Base-by-base conservation (phyloP, 2,888 invertebrate species). In the Uropetala carovei region DNA sequence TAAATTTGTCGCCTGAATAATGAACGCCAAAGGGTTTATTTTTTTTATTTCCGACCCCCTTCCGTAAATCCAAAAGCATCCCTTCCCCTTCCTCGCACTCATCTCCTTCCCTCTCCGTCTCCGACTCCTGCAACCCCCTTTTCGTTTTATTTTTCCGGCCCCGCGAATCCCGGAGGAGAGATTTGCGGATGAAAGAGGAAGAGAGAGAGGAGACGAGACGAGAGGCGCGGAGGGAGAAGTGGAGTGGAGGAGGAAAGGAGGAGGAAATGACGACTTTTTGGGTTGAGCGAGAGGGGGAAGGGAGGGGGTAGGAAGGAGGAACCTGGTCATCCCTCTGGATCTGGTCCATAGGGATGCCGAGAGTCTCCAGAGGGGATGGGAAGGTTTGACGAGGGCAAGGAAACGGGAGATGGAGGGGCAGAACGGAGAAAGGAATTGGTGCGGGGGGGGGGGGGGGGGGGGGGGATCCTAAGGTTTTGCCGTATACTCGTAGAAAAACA, bases 1-100 rank as follows among this genome's bases (percentile, higher is more conserved):
- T 89, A 89, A 89, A 89, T 89, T 89, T 89, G 89, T 89, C 89
- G 89, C 89, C 89, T 89, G 89, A 89, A 89, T 89, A 89, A 89
- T 89, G 89, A 89, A 89, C 89, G 89, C 89, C 43, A 89, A 89
- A 43, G 89, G 56, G 64, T 89, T 89, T 89, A 57, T 89, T 89
- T 89, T 89, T 89, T 43, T 89, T 89, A 68, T 89, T 89, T 64
- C 89, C 64, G 89, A 64, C 60, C 89, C 89, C 89, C 89, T 68
- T 89, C 89, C 89, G 64, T 60, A 27, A n/a, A 59, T 85, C 85
- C 86, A 59, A 22, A 59, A 27, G 11, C 16, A 59, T 56, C 83
- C 83, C 57, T 7, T 16, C 57, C 56, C 14, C 27, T 57, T 83
- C 83, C 16, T 83, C 57, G 43, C 83, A n/a, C 57, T 82, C 82